Evolutionary conservation across 2,888 invertebrate genomes (phyloP).

Genomic region (Stramonita haemastoma): DNA sequence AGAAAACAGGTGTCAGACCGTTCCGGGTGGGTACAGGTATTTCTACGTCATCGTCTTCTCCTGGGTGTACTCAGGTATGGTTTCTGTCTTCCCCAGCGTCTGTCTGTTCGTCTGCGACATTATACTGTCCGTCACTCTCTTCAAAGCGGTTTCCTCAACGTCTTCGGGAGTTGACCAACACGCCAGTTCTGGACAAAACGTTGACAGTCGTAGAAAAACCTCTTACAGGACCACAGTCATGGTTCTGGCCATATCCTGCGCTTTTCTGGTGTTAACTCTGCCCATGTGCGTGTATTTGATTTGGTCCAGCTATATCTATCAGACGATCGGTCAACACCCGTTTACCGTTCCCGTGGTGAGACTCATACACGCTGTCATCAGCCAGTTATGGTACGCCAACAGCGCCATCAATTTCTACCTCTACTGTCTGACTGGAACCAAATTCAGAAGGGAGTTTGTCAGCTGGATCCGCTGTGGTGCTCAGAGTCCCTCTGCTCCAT

Average conservation of each 20-base stretch:
- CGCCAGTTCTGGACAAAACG: too few species aligned
- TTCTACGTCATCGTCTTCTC: neutral
- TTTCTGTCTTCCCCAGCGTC: neutral
- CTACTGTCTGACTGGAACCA: too few species aligned
- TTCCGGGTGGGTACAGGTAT: neutral
- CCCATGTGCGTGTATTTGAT: neutral
- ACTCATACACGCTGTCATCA: too few species aligned
- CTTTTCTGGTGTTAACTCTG: constrained; percentile 16
- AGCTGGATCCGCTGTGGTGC: too few species aligned
- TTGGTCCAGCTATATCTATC: too few species aligned
- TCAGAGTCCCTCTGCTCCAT: too few species aligned
- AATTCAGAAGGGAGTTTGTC: too few species aligned
- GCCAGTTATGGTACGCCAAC: too few species aligned
- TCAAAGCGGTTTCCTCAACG: neutral
- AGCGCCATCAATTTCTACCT: too few species aligned
- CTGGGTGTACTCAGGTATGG: neutral
- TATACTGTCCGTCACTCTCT: neutral
- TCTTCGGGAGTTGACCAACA: too few species aligned
- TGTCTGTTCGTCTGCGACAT: neutral
- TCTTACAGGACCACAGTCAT: neutral
- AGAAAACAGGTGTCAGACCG: neutral
- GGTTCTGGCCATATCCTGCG: neutral
- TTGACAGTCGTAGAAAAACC: neutral
- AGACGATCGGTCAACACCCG: too few species aligned
- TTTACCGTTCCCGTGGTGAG: too few species aligned